These are phyloP conservation scores for Spheniscus humboldti DNA, from an alignment of 2,797 vertebrate genomes.

Conservation along the genomic window DNA sequence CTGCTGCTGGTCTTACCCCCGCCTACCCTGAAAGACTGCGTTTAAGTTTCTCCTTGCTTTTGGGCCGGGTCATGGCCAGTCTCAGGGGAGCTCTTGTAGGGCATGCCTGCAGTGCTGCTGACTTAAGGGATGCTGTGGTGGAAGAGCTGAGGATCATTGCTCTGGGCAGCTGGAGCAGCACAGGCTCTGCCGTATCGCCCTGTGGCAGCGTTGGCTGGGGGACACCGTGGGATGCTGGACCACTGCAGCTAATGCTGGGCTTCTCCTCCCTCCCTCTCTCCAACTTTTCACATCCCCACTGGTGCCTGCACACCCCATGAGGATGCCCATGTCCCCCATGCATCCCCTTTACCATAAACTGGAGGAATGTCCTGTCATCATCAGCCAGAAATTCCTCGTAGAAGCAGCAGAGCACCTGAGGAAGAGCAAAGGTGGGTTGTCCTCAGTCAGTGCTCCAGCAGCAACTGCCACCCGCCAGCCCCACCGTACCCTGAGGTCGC, in stretches of 20 bases:
- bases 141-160: not conserved
- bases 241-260: not conserved
- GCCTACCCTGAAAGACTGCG: not conserved
- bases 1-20: not conserved
- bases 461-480: not conserved
- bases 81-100: not conserved
- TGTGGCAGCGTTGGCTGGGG: accelerated
- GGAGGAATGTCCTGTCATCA: slow-evolving; percentile 68
- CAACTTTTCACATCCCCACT: not conserved
- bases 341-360: slow-evolving; percentile 62
- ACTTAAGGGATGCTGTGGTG: accelerated
- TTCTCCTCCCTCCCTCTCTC: not conserved
- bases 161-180: not conserved
- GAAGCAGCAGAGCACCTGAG: slow-evolving; percentile 63
- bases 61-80: not conserved
- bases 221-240: accelerated
- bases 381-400: slow-evolving; percentile 69
- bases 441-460: not conserved
- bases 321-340: not conserved
- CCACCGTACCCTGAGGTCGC: not conserved
- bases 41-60: not conserved
- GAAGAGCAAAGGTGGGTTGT: not conserved
- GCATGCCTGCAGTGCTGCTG: not conserved
- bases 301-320: accelerated
- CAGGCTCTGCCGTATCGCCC: not conserved